Percentiles rank a stretch among this genome's conserved stretches.
These are phyloP conservation scores for Biston betularia DNA, from an alignment of 2,888 invertebrate genomes.

Conservation along the genomic window DNA sequence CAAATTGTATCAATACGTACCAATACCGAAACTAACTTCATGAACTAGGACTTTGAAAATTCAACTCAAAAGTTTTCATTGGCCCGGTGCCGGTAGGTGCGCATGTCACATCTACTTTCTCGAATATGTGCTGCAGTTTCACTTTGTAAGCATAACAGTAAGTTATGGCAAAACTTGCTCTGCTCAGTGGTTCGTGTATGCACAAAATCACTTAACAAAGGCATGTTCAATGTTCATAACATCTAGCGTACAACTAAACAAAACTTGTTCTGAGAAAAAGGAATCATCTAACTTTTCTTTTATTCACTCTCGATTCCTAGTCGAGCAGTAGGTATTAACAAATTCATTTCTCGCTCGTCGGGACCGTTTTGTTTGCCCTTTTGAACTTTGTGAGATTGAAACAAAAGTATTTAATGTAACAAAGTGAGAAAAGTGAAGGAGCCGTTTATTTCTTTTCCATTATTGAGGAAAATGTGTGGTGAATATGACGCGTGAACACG, in stretches of 20 bases:
- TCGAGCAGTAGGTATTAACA: slow-evolving; percentile 41
- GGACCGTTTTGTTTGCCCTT: slow-evolving; percentile 44
- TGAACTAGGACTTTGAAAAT: slow-evolving; percentile 11
- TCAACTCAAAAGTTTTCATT: slow-evolving; percentile 12
- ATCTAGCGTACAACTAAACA: slow-evolving; percentile 35
- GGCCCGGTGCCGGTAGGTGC: slow-evolving; percentile 8
- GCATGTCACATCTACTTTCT: slow-evolving; percentile 18
- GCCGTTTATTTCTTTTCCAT: slow-evolving; percentile 38
- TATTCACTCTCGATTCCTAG: slow-evolving; percentile 40
- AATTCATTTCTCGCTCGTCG: slow-evolving; percentile 47
- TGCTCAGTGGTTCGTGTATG: slow-evolving; percentile 40
- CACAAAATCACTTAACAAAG: slow-evolving; percentile 48
- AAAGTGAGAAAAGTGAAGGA: slow-evolving; percentile 35
- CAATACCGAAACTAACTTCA: neutral
- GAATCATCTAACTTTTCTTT: slow-evolving; percentile 40
- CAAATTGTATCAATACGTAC: slow-evolving; percentile 5
- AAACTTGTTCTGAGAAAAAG: slow-evolving; percentile 33
- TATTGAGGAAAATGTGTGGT: slow-evolving; percentile 34
- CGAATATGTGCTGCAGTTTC: slow-evolving; percentile 24
- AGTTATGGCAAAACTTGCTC: slow-evolving; percentile 50
- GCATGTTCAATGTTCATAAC: slow-evolving; percentile 42
- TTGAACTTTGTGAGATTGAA: slow-evolving; percentile 45
- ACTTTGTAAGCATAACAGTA: slow-evolving; percentile 43
- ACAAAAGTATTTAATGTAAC: slow-evolving; percentile 38
- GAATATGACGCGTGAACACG: slow-evolving; percentile 11